Evolutionary conservation across 2,888 invertebrate species (phyloP), one percentile per base, ranked within the genome.

Genomic region (Clostera curtula): DNA sequence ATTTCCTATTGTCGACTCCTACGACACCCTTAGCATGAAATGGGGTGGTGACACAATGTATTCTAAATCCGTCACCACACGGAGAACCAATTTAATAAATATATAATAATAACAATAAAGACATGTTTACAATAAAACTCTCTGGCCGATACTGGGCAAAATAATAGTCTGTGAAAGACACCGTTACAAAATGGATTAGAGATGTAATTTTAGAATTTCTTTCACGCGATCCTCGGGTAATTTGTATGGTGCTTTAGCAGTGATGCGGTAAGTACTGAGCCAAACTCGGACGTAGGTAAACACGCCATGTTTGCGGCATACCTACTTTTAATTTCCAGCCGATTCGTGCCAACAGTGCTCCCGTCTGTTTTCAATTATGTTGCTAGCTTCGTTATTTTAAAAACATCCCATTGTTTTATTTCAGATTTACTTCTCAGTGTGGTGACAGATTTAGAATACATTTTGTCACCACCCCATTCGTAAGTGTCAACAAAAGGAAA

Each of bases 291-390:
- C 56, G 49, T 55, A 53, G 46, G 58, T 49, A 66, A 63, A 67
- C 62, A 69, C 55, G 64, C 57, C 40, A 63, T 58, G 56, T 58
- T 59, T 42, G 56, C 56, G 71, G 52, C 72, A 71, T 51, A 73
- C n/a, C n/a, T n/a, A n/a, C 72, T 73, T 73, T 64, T 65, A 56
- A 65, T 63, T 66, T 53, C 56, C 58, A 47, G 44, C 40, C 44
- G 48, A 45, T 48, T n/a, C 51, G 57, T 59, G 56, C 60, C 69
- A 73, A 70, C 46, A 68, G 49, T 54, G 49, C 53, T 51, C 38
- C 44, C 40, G 40, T 42, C 32, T 38, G 37, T 43, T 43, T 40
- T 43, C 39, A 37, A 39, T 44, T 47, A 40, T 48, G 44, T 47
- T 43, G 43, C 39, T n/a, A 50, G 42, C 48, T 39, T 31, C 48